phyloP scores from a whole-genome alignment of 2,113 vertebrate species.

The Diadophis punctatus region DNA sequence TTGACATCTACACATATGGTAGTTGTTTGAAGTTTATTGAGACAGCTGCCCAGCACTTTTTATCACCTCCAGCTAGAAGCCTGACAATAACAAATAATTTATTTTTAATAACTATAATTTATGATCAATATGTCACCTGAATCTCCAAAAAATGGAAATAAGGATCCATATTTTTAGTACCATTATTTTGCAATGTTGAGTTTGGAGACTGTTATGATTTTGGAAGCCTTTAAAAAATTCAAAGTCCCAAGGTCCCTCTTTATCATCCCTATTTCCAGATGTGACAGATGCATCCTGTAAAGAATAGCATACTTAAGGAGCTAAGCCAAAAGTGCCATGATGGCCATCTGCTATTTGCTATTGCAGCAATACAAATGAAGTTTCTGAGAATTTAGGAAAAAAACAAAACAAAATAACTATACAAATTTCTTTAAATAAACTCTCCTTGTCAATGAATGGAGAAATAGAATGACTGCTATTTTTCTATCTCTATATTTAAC shows the following conservation, averaged over 20 bases:
- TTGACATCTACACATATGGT: background rate
- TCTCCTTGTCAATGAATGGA: background rate
- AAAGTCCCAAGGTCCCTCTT: background rate
- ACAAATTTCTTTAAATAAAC: background rate
- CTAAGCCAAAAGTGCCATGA: slow-evolving; percentile 1
- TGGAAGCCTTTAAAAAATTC: background rate
- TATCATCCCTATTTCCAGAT: background rate
- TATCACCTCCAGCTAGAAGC: background rate
- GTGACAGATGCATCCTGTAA: background rate
- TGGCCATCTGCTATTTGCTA: background rate
- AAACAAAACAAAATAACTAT: background rate
- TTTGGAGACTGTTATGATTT: background rate
- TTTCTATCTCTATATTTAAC: background rate
- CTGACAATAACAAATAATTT: background rate
- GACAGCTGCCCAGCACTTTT: background rate
- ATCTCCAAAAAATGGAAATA: background rate
- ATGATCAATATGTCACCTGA: background rate
- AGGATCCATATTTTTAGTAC: background rate
- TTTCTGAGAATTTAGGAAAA: background rate
- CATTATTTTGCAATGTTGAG: background rate
- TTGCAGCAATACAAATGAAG: slow-evolving; percentile 2
- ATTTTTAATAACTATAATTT: background rate
- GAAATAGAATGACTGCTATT: background rate
- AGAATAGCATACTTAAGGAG: background rate
- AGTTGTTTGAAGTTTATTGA: slow-evolving; percentile 6